These are phyloP conservation scores for Neodiprion lecontei DNA, from an alignment of 1,140 invertebrate species.

Conservation along the genomic window DNA sequence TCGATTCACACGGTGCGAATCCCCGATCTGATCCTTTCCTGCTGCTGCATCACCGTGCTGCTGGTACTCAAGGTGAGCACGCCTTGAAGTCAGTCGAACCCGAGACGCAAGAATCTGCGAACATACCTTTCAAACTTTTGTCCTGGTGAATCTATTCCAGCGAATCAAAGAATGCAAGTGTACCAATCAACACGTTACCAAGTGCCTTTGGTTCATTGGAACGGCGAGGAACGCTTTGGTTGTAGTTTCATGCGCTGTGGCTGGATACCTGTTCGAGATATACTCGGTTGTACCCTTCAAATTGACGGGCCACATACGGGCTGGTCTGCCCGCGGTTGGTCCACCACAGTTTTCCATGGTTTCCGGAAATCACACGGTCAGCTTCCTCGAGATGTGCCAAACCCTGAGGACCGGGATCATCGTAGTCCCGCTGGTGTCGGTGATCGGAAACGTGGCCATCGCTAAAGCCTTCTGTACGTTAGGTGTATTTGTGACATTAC, in stretches of 20 bases:
- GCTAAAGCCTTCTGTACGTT: constrained; percentile 77
- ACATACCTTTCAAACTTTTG: background rate
- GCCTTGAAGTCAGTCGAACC: constrained; percentile 21
- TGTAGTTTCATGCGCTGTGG: constrained; percentile 70
- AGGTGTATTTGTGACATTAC: background rate
- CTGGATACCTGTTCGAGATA: constrained; percentile 64
- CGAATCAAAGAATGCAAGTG: constrained; percentile 61
- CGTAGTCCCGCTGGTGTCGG: constrained; percentile 73
- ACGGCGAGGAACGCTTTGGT: constrained; percentile 80
- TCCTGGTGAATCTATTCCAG: constrained; percentile 44
- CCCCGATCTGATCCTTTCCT: constrained; percentile 70
- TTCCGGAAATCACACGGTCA: constrained; percentile 61
- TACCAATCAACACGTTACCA: constrained; percentile 59
- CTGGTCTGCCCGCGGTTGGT: constrained; percentile 64
- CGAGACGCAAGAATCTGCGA: constrained; percentile 12
- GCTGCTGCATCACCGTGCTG: constrained; percentile 67
- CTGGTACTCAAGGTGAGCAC: constrained; percentile 67
- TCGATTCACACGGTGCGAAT: constrained; percentile 63
- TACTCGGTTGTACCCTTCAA: constrained; percentile 54
- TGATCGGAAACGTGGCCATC: constrained; percentile 79
- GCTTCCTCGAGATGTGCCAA: constrained; percentile 62
- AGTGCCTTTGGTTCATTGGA: constrained; percentile 69
- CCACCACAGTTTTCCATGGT: constrained; percentile 61
- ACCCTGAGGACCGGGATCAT: constrained; percentile 69
- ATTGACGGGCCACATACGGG: constrained; percentile 63